Conservation (phyloP, 2,113 vertebrate genomes). For the Oncorhynchus nerka region DNA sequence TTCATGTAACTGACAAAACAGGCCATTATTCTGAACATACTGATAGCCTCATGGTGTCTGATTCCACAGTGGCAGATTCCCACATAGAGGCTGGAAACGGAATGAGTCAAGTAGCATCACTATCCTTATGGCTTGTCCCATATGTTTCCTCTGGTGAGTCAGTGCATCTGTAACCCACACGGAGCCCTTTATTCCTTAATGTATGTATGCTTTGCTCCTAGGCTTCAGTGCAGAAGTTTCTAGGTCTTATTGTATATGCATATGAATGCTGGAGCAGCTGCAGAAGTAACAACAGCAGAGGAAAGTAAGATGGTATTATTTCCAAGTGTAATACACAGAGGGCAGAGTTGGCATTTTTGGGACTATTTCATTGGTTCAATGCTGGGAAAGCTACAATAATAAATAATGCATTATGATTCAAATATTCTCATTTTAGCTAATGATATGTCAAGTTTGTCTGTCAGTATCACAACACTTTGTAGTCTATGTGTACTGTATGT, state of each 20-base stretch:
- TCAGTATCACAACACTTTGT: no score
- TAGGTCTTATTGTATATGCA: constrained; percentile 59
- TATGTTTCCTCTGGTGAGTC: constrained; percentile 56
- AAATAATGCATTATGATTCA: neutral
- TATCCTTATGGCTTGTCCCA: constrained; percentile 51
- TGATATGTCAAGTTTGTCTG: no score
- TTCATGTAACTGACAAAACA: constrained; percentile 62
- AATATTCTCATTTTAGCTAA: no score
- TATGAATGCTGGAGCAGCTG: no score
- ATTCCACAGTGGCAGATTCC: no score
- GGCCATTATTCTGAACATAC: constrained; percentile 44
- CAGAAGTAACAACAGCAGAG: no score
- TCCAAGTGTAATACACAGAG: no score
- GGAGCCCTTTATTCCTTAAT: constrained; percentile 10
- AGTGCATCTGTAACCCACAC: constrained; percentile 59
- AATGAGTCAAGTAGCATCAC: constrained; percentile 50
- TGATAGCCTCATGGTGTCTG: constrained; percentile 30
- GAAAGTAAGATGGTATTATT: no score
- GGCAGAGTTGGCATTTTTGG: no score
- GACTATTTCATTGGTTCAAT: no score
- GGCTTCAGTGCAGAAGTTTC: constrained; percentile 61
- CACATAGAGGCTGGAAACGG: constrained; percentile 2
- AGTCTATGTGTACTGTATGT: no score
- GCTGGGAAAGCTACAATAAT: neutral
- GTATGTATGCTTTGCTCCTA: constrained; percentile 15